A percentile compares a stretch with the other conserved stretches of the same genome.
phyloP scores from a whole-genome alignment of 1,140 invertebrate genomes.

The Akabosia matsudoensis region DNA sequence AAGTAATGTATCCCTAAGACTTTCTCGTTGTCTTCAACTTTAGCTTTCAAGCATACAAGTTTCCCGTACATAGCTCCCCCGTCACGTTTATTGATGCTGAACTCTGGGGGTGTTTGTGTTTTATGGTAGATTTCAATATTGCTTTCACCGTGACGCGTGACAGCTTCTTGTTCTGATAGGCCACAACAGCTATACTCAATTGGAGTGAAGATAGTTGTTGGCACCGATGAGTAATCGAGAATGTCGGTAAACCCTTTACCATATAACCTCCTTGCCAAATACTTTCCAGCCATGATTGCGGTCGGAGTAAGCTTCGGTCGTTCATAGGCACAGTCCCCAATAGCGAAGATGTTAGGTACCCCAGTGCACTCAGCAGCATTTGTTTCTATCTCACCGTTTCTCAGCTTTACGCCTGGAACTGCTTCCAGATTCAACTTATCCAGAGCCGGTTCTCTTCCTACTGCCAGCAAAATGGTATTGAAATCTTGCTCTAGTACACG shows the following conservation, averaged over 20 bases:
- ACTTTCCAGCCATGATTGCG: slow-evolving; percentile 86
- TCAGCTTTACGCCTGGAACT: slow-evolving; percentile 54
- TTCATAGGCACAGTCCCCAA: slow-evolving; percentile 81
- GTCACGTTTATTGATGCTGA: slow-evolving; percentile 79
- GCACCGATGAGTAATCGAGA: slow-evolving; percentile 84
- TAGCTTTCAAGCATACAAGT: slow-evolving; percentile 63
- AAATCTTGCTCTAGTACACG: slow-evolving; percentile 70
- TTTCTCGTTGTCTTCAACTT: slow-evolving; percentile 63
- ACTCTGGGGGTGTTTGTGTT: slow-evolving; percentile 91
- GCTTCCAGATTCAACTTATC: slow-evolving; percentile 63
- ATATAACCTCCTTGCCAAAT: slow-evolving; percentile 63
- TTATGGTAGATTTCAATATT: slow-evolving; percentile 76
- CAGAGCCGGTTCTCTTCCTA: slow-evolving; percentile 71
- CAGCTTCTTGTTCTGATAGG: slow-evolving; percentile 85
- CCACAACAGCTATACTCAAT: slow-evolving; percentile 94
- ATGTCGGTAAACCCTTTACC: slow-evolving; percentile 47
- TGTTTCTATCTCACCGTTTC: slow-evolving; percentile 57
- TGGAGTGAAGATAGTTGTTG: slow-evolving; percentile 96
- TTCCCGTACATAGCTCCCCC: slow-evolving; percentile 75
- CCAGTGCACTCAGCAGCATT: slow-evolving; percentile 56
- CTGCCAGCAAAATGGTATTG: slow-evolving; percentile 81
- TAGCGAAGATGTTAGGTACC: slow-evolving; percentile 65
- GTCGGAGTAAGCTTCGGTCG: slow-evolving; percentile 81
- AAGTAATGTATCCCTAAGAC: slow-evolving; percentile 95
- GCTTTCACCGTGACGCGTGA: slow-evolving; percentile 58